Conservation (phyloP, 2,797 vertebrate genomes). For the Otolemur crassicaudatus region DNA sequence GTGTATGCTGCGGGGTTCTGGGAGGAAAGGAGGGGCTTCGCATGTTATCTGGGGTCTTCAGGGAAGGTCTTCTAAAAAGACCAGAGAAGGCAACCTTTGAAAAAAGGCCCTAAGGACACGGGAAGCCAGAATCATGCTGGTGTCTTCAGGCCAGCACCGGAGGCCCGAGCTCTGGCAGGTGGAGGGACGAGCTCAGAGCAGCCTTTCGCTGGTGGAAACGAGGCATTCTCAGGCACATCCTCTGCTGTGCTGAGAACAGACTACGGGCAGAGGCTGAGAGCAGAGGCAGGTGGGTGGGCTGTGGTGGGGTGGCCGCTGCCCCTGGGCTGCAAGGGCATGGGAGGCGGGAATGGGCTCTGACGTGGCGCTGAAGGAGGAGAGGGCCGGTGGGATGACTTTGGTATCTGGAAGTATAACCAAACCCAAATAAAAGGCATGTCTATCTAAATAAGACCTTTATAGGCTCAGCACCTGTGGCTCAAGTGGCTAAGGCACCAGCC, state of each 20-base stretch:
- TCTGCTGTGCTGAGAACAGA: neutral
- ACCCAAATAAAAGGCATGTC: neutral
- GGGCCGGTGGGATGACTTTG: no score
- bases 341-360: neutral
- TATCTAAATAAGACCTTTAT: neutral
- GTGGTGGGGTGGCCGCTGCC: no score
- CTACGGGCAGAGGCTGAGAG: neutral
- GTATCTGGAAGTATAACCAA: neutral
- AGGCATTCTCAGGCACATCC: neutral
- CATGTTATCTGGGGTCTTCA: rapidly evolving
- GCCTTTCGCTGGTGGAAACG: neutral
- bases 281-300: neutral
- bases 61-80: neutral
- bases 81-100: neutral
- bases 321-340: neutral
- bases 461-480: no score
- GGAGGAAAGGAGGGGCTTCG: neutral
- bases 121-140: rapidly evolving
- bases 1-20: rapidly evolving
- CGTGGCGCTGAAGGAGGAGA: neutral
- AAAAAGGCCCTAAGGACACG: neutral
- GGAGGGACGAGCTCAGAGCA: neutral
- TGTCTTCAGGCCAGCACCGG: no score
- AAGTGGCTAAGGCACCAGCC: no score
- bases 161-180: rapidly evolving